Evolutionary conservation across 1,140 invertebrate genomes (phyloP), one percentile per base, ranked within the genome.

Genomic region (Neodiprion lecontei): DNA sequence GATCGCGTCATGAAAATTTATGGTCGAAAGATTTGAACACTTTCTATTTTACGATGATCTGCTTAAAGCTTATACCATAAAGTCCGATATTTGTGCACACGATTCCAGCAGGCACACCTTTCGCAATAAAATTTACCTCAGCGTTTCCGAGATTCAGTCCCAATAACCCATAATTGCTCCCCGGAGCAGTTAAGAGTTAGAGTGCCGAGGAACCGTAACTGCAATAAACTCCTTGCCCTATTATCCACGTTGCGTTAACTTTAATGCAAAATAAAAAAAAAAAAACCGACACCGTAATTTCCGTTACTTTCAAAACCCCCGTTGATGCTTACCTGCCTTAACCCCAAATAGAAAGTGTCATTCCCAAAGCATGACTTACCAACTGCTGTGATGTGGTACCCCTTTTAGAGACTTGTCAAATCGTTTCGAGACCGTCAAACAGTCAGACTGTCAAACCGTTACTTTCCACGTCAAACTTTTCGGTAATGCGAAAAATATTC

Each of bases 21-120:
- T 61, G n/a, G 53, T 61, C 53, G 53, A 61, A 61, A 14, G 9
- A 17, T 61, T 61, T 61, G 53, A 61, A 61, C 53, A 61, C 53
- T 61, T 61, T 61, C 53, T 61, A 61, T 12, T 61, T 61, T 61
- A 61, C 53, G 53, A 17, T 61, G 53, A 61, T 61, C 53, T 61
- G 11, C 53, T 61, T 61, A 61, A 61, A 17, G n/a, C 53, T 61
- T 61, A 17, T 61, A 40, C 28, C 53, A 61, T 61, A 61, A 61
- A 61, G 11, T 14, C 53, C n/a, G 9, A 61, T 61, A 61, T 61
- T 61, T 11, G 53, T 61, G 53, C 11, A 40, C 28, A 17, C 53
- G 11, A 61, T 61, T 61, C 53, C 4, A 61, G 53, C n/a, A 14
- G n/a, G n/a, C 53, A 61, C 53, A 61, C 53, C 53, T 61, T 61